Percentiles rank a stretch among this genome's conserved stretches.
Conservation (phyloP, 1,140 invertebrate genomes). For the Teleogryllus occipitalis region DNA sequence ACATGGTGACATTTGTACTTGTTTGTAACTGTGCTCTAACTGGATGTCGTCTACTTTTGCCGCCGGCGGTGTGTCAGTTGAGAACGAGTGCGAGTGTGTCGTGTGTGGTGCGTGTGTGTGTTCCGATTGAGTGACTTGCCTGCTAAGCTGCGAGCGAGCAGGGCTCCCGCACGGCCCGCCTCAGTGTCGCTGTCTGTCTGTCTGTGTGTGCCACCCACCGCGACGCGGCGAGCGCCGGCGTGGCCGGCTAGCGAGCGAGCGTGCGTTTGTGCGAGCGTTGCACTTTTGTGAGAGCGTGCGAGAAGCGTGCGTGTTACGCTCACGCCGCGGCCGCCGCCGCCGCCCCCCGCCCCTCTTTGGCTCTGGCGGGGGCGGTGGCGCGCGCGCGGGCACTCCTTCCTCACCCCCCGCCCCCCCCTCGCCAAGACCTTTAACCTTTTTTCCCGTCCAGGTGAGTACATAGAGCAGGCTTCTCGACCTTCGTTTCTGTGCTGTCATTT, state of each 20-base stretch:
- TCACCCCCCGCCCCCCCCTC: neutral
- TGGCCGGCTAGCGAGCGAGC: neutral
- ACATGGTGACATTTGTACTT: constrained; percentile 4
- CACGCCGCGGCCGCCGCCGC: neutral
- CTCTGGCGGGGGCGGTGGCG: neutral
- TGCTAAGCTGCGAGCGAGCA: neutral
- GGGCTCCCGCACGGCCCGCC: neutral
- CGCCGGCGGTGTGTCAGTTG: neutral
- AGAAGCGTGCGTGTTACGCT: neutral
- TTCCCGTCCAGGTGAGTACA: neutral
- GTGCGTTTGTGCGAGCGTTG: neutral
- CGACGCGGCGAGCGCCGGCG: too few species aligned
- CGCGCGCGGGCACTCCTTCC: neutral
- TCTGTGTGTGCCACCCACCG: neutral
- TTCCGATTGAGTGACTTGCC: neutral
- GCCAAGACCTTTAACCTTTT: neutral
- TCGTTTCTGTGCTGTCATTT: neutral
- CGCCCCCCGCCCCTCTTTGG: neutral
- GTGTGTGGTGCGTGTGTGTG: neutral
- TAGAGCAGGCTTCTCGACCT: neutral
- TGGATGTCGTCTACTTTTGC: neutral
- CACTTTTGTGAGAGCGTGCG: too few species aligned
- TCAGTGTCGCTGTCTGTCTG: neutral
- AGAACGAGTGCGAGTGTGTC: neutral
- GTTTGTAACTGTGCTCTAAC: constrained; percentile 1